Percentiles rank a stretch among this genome's conserved stretches.
Conservation (phyloP, 1,140 invertebrate species). For the Musca domestica region DNA sequence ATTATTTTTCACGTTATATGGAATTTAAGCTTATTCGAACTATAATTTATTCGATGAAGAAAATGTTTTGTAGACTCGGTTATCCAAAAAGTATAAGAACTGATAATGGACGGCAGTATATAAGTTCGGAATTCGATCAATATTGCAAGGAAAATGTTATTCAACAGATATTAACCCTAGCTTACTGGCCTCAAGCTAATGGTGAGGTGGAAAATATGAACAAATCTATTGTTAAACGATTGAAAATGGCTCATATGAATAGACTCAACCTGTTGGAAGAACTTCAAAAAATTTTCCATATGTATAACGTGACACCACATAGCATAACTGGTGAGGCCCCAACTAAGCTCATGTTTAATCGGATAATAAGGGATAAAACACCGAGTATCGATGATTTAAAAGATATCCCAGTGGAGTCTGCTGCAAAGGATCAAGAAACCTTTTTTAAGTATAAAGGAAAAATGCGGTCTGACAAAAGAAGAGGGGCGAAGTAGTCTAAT, state of each 20-base stretch:
- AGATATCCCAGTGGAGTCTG: no score
- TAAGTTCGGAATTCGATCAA: conserved; percentile 10
- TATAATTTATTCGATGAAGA: conserved; percentile 18
- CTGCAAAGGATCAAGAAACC: no score
- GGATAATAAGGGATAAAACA: not conserved
- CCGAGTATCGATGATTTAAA: not conserved
- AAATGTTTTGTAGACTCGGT: conserved; percentile 29
- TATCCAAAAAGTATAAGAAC: conserved; percentile 25
- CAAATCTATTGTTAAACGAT: conserved; percentile 26
- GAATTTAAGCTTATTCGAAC: conserved; percentile 27
- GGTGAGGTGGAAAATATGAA: conserved; percentile 38
- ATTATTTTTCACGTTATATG: conserved; percentile 33
- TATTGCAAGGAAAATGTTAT: conserved; percentile 13
- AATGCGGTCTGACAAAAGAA: no score
- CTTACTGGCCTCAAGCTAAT: conserved; percentile 43
- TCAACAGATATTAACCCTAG: conserved; percentile 3
- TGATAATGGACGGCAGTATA: conserved; percentile 26
- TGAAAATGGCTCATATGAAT: conserved; percentile 24
- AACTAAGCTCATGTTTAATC: conserved; percentile 13
- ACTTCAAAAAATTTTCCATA: conserved; percentile 26
- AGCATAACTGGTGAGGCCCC: conserved; percentile 31
- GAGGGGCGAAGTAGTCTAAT: no score
- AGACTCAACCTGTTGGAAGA: conserved; percentile 23
- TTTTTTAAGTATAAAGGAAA: no score
- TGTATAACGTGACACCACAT: conserved; percentile 34